phyloP scores from a whole-genome alignment of 2,888 invertebrate genomes.

The Melanotus villosus region DNA sequence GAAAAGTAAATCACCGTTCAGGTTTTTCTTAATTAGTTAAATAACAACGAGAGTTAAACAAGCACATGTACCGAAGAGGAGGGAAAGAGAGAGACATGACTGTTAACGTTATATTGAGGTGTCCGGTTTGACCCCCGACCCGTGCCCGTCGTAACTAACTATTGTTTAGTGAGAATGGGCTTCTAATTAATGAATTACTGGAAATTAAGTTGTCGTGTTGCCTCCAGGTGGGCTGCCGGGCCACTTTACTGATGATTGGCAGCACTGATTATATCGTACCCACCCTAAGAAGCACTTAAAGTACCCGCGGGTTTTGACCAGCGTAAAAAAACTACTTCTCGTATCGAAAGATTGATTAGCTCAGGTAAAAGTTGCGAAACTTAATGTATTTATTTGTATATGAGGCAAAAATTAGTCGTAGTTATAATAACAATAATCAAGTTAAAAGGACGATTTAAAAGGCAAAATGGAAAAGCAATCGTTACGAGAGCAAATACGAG shows the following conservation, averaged over 20 bases:
- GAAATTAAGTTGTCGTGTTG: constrained; percentile 49
- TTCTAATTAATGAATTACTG: constrained; percentile 54
- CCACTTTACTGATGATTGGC: constrained; percentile 53
- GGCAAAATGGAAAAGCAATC: too few species aligned
- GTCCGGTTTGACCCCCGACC: constrained; percentile 42
- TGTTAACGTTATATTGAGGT: constrained; percentile 29
- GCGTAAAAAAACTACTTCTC: not conserved
- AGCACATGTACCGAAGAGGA: not conserved
- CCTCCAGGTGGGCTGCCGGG: constrained; percentile 51
- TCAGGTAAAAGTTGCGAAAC: constrained; percentile 18
- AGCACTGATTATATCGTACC: constrained; percentile 51
- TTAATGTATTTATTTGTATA: constrained; percentile 16
- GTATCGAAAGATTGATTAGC: not conserved
- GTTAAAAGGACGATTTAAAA: too few species aligned
- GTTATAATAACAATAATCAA: too few species aligned
- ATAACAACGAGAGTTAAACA: constrained; percentile 35
- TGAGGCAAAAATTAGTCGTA: too few species aligned
- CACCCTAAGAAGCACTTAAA: constrained; percentile 48
- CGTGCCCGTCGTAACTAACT: constrained; percentile 49
- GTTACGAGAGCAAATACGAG: too few species aligned
- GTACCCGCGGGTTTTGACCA: constrained; percentile 13
- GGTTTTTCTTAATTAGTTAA: constrained; percentile 47
- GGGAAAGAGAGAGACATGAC: too few species aligned
- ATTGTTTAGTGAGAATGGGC: constrained; percentile 51
- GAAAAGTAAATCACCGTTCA: constrained; percentile 44